Base-by-base conservation (phyloP, 2,888 invertebrate species). In the Polia nebulosa region DNA sequence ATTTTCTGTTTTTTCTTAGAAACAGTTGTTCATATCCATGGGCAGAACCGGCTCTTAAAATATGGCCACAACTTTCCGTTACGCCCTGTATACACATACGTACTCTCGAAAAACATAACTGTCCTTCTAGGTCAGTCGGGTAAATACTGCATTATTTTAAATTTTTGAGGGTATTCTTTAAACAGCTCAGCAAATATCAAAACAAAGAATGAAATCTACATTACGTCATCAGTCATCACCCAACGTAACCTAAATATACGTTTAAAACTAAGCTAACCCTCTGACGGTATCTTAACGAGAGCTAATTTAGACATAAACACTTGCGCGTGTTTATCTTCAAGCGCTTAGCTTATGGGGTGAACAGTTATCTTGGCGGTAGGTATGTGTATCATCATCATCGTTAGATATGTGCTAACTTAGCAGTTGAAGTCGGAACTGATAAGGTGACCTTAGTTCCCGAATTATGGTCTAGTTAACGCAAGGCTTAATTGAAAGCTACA, bases 271-370 rank as follows among this genome's bases (percentile, higher is more conserved):
- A 78, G 76, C 72, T 65, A 66, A 58, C 68, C 34, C 60, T 39
- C 62, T 64, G 49, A 47, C 51, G 77, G 69, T 78, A 84, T 84
- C 84, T 84, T 76, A 84, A 83, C 76, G 76, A 64, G 57, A 70
- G 60, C 84, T 83, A 83, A 83, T 83, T 82, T 62, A 66, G 74
- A 70, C 72, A 62, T 82, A 80, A 84, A 76, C 72, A 76, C 74
- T 76, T 73, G 59, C 53, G 60, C 60, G 29, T 51, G 81, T 58
- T 64, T 78, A 68, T 73, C 69, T 76, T 60, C 47, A 64, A 58
- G 13, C 55, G n/a, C 20, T 69, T 47, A 60, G 45, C 22, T 53
- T 41, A 49, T 17, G 29, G 57, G 53, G 49, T 67, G 22, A 71
- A 53, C 56, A 71, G 60, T 62, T 63, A 74, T 65, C 65, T 9